phyloP scores from a whole-genome alignment of 53 echinoderm and acorn worm genomes.

The Zoroaster sp. region DNA sequence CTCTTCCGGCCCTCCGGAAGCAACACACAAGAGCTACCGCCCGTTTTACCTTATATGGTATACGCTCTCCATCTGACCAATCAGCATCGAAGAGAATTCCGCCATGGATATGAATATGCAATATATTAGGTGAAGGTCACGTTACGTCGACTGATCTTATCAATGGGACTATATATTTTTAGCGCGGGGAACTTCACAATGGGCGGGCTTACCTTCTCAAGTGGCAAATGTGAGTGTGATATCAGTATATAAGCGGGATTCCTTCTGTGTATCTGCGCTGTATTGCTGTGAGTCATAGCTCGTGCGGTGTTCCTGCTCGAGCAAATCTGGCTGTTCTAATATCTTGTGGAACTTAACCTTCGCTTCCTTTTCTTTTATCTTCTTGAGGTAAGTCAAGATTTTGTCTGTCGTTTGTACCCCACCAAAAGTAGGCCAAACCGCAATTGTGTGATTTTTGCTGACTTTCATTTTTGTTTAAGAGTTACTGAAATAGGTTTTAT shows the following conservation, averaged over 20 bases:
- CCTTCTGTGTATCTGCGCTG: neutral
- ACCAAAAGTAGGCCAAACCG: neutral
- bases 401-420: neutral
- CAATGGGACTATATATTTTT: constrained; percentile 39
- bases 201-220: constrained; percentile 20
- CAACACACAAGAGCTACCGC: constrained; percentile 2
- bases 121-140: constrained; percentile 9
- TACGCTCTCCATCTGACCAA: constrained; percentile 23
- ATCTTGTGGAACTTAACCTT: neutral
- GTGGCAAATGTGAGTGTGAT: neutral
- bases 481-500: too few species aligned
- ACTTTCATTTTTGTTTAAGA: neutral
- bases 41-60: constrained; percentile 48
- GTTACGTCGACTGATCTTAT: constrained; percentile 46
- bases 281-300: neutral
- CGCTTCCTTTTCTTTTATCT: neutral
- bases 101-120: constrained; percentile 42
- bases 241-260: constrained; percentile 43
- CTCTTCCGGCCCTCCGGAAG: constrained; percentile 59
- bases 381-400: neutral
- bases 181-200: constrained; percentile 28
- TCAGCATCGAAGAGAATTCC: constrained; percentile 8
- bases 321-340: neutral
- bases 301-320: neutral
- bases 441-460: neutral